A percentile compares a stretch with the other conserved stretches of the same genome.
Evolutionary conservation across 2,888 invertebrate genomes (phyloP).

Genomic region (Zhengitettix transpicula): DNA sequence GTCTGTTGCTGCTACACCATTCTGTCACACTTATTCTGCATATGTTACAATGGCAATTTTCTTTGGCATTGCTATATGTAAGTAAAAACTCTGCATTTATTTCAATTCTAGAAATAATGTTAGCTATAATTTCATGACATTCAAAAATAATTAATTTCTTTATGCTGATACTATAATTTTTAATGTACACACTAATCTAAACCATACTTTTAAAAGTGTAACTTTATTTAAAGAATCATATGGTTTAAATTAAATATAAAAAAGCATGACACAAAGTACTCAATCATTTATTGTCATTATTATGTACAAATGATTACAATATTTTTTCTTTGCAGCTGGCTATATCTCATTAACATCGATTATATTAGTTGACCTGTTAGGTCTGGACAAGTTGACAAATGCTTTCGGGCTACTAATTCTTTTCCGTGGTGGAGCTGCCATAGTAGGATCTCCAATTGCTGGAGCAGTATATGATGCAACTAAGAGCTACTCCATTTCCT

Average conservation of each 20-base stretch:
- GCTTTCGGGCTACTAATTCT: constrained; percentile 92
- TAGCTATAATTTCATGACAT: too few species aligned
- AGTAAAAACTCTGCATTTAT: constrained; percentile 25
- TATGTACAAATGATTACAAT: neutral
- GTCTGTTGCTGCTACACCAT: constrained; percentile 65
- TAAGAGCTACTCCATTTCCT: constrained; percentile 65
- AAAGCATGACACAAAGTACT: neutral
- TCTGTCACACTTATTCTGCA: constrained; percentile 58
- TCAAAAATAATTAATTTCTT: neutral
- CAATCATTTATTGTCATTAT: neutral
- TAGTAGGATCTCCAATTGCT: constrained; percentile 67
- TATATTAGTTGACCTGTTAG: constrained; percentile 88
- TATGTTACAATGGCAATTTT: constrained; percentile 69
- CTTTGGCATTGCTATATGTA: constrained; percentile 84
- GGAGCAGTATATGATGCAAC: constrained; percentile 86
- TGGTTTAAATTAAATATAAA: neutral
- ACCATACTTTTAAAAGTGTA: neutral
- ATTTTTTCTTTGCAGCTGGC: constrained; percentile 47
- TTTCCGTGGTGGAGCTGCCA: constrained; percentile 87
- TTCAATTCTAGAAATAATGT: too few species aligned
- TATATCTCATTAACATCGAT: constrained; percentile 97
- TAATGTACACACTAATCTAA: neutral
- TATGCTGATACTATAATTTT: neutral
- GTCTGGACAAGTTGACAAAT: constrained; percentile 88
- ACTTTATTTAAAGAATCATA: neutral